Base-by-base conservation (phyloP, 2,888 invertebrate genomes). In the Drosophila diplacantha region DNA sequence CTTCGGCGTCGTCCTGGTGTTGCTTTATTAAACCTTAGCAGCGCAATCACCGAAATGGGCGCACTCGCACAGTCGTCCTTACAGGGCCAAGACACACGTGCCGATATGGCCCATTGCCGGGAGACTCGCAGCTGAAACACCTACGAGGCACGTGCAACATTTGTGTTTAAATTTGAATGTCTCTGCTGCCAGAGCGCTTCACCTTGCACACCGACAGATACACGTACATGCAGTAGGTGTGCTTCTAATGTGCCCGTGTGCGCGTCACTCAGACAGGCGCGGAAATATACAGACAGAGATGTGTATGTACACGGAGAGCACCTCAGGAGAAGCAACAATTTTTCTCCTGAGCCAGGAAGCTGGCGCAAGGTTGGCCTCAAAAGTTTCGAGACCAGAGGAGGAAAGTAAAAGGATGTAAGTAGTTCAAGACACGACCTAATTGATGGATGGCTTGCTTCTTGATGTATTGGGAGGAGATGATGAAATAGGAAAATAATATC, bases 111-210 rank as follows among this genome's bases (percentile, higher is more conserved):
- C 16, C 37, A 35, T 22, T 9, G 34, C 41, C 44, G 18, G 52
- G 20, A 43, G 18, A 31, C 26, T 37, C 63, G 59, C 58, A 51
- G 54, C 64, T 7, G 58, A 68, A 62, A 64, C 73, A 81, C 73
- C 75, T 64, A 63, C 65, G 63, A 62, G 63, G 64, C 63, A 81
- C 83, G 83, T 81, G 83, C 79, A 71, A 71, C 75, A 81, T 81
- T 83, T 81, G 83, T 78, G 79, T 83, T 83, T 83, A 83, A 83
- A 78, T 83, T 81, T 83, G 69, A 80, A 79, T 77, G 82, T 69
- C 65, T 73, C 44, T 69, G 60, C 53, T 51, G 57, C 49, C 63
- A 37, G 43, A 35, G 26, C 51, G 39, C 38, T 71, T 69, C 52
- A 70, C 70, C 68, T 70, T 70, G 71, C 71, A 62, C 43, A 56